These are phyloP conservation scores for Melanargia galathea DNA, from an alignment of 2,888 invertebrate genomes.

Conservation along the genomic window DNA sequence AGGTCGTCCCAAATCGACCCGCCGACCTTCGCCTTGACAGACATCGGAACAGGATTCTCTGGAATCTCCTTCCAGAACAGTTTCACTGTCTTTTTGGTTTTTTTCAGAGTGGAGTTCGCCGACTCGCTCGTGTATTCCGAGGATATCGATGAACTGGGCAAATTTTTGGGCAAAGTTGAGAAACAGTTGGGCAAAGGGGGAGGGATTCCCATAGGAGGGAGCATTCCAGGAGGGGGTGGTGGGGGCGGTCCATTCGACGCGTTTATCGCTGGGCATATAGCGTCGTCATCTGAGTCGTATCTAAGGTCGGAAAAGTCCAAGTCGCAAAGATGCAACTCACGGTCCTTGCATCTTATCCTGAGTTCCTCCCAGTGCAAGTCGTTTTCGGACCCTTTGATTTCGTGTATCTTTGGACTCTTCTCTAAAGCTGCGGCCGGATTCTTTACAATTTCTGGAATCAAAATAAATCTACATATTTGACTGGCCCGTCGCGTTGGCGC, in stretches of 20 bases:
- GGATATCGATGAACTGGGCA: slow-evolving; percentile 58
- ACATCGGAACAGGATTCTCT: slow-evolving; percentile 84
- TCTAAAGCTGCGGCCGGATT: slow-evolving; percentile 87
- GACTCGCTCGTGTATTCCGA: slow-evolving; percentile 68
- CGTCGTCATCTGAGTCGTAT: slow-evolving; percentile 93
- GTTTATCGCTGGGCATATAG: slow-evolving; percentile 85
- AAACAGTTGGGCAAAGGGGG: slow-evolving; percentile 79
- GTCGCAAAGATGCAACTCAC: slow-evolving; percentile 93
- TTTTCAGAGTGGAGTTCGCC: slow-evolving; percentile 84
- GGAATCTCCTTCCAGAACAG: slow-evolving; percentile 98
- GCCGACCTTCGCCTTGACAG: slow-evolving; percentile 82
- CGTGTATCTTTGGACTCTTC: slow-evolving; percentile 83
- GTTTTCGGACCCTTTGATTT: slow-evolving; percentile 94
- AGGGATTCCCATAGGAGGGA: slow-evolving; percentile 73
- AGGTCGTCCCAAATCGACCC: slow-evolving; percentile 96
- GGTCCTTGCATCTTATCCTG: slow-evolving; percentile 85
- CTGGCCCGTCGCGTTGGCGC: too few relatives aligned
- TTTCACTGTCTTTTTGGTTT: slow-evolving; percentile 98
- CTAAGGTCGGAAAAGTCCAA: slow-evolving; percentile 97
- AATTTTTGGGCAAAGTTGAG: slow-evolving; percentile 68
- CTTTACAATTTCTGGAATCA: slow-evolving; percentile 84
- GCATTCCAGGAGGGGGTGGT: slow-evolving; percentile 88
- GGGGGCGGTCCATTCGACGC: slow-evolving; percentile 88
- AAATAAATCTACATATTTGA: background rate
- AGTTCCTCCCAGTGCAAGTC: slow-evolving; percentile 98